Evolutionary conservation across 2,888 invertebrate genomes (phyloP).

Genomic region (Elmis aenea): DNA sequence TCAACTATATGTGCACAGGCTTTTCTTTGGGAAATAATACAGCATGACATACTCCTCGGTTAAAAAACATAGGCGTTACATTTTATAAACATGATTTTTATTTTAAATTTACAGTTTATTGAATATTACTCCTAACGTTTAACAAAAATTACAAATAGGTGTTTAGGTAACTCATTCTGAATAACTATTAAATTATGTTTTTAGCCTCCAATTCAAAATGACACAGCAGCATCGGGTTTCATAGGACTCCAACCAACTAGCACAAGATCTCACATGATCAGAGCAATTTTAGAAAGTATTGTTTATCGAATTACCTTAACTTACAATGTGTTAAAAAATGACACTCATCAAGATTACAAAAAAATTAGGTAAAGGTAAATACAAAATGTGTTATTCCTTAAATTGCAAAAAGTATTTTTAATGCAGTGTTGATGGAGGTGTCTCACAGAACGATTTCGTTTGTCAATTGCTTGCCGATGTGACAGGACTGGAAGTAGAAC

Average conservation of each 20-base stretch:
- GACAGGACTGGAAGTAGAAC: slow-evolving; percentile 68
- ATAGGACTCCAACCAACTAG: slow-evolving; percentile 73
- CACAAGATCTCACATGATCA: slow-evolving; percentile 68
- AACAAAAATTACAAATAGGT: no score
- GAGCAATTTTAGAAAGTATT: slow-evolving; percentile 81
- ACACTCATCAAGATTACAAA: slow-evolving; percentile 42
- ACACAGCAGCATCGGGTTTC: slow-evolving; percentile 78
- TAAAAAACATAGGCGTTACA: no score
- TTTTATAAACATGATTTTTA: no score
- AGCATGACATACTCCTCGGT: no score
- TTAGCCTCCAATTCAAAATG: slow-evolving; percentile 87
- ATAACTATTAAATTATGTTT: no score
- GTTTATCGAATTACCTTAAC: slow-evolving; percentile 77
- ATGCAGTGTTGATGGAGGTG: slow-evolving; percentile 89
- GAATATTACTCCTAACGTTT: no score
- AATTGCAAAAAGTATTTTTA: slow-evolving; percentile 7
- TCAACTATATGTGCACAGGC: no score
- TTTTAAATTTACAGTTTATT: no score
- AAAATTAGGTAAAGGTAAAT: slow-evolving; percentile 26
- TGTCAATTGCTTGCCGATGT: slow-evolving; percentile 84
- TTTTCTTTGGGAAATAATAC: no score
- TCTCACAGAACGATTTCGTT: slow-evolving; percentile 89
- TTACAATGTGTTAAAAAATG: slow-evolving; percentile 64
- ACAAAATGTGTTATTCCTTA: no score
- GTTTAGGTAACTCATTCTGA: no score